Percentiles rank a stretch among this genome's conserved stretches.
Evolutionary conservation across 2,888 invertebrate genomes (phyloP).

Genomic region (Periphyllus acericola): DNA sequence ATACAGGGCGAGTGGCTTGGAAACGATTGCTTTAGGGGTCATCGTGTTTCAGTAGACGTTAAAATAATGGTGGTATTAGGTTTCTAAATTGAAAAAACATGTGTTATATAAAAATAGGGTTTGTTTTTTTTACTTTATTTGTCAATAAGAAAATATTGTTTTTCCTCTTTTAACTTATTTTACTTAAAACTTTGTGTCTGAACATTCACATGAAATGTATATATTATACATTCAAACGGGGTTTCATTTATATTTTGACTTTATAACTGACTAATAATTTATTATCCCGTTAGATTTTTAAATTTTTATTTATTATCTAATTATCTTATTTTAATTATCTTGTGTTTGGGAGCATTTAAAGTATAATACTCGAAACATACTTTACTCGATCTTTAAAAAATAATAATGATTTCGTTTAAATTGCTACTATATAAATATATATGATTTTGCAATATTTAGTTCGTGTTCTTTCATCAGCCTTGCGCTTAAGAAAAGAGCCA

Average conservation of each 20-base stretch:
- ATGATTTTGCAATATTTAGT: background rate
- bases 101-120: background rate
- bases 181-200: too few relatives aligned
- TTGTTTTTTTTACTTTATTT: background rate
- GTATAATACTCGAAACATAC: too few relatives aligned
- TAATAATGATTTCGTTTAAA: background rate
- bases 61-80: constrained; percentile 10
- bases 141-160: background rate
- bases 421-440: background rate
- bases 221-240: background rate
- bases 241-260: background rate
- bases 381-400: background rate
- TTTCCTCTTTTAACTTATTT: background rate
- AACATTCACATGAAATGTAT: too few relatives aligned
- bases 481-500: background rate
- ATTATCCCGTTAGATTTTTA: background rate
- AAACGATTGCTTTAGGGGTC: constrained; percentile 17
- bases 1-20: constrained; percentile 34
- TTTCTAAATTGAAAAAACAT: constrained; percentile 2
- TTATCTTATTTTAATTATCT: too few relatives aligned
- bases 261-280: background rate
- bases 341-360: too few relatives aligned
- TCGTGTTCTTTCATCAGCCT: constrained; percentile 1
- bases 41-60: constrained; percentile 1
- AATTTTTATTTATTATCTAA: background rate